Evolutionary conservation across 37 sponge, comb jelly and placozoan genomes (phyloP).

Genomic region (Diacarnus erythraeanus): DNA sequence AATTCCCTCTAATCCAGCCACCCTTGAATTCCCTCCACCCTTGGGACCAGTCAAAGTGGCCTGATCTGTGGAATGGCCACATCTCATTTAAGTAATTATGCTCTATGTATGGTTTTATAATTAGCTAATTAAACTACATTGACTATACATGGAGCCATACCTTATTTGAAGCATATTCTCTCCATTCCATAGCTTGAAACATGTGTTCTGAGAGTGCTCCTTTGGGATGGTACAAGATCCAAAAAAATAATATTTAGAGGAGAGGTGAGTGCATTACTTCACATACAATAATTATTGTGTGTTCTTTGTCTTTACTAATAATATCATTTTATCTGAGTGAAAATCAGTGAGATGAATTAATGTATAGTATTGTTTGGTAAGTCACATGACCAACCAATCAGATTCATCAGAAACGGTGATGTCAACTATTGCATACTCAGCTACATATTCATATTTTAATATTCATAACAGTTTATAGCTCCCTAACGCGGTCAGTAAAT

Average conservation of each 20-base stretch:
- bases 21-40: too few relatives aligned
- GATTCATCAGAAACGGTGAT: neutral
- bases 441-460: neutral
- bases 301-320: too few relatives aligned
- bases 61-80: too few relatives aligned
- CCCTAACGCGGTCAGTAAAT: too few relatives aligned
- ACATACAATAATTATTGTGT: too few relatives aligned
- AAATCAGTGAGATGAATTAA: too few relatives aligned
- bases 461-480: too few relatives aligned
- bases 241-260: conserved; percentile 44
- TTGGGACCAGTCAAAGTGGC: too few relatives aligned
- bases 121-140: neutral
- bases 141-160: too few relatives aligned
- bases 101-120: neutral
- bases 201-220: conserved; percentile 21
- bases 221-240: conserved; percentile 39
- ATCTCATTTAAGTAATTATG: neutral
- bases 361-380: neutral
- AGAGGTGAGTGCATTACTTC: conserved; percentile 36
- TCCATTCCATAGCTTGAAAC: neutral
- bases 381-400: neutral
- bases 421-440: neutral
- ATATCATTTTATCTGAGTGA: too few relatives aligned
- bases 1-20: too few relatives aligned
- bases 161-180: too few relatives aligned